Base-by-base conservation (phyloP, 2,797 vertebrate genomes). In the Nannoperca australis region DNA sequence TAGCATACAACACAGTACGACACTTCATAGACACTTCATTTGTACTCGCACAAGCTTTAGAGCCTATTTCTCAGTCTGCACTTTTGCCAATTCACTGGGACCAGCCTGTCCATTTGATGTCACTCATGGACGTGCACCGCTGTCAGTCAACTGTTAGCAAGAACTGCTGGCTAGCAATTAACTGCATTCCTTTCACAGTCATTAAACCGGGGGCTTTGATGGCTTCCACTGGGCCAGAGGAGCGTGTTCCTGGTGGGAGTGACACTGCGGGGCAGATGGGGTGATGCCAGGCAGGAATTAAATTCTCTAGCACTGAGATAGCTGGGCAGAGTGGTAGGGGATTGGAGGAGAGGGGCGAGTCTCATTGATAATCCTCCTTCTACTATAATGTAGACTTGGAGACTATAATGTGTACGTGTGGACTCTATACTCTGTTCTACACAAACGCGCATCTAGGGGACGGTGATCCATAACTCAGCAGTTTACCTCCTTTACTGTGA, bases 151-250 rank as follows among this genome's bases (percentile, higher is more conserved):
- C 67, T 40, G 11, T 58, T 13, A 74, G 70, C 49, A 24, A 51
- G 62, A 83, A 54, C 84, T 45, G 54, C 72, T 75, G 72, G 62
- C 73, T 53, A 61, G 78, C 79, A 88, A 88, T 92, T 88, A 90
- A 75, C 73, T 60, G 73, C 70, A 85, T 85, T 88, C 66, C 54
- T 69, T 73, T 84, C 50, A 30, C 71, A 75, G 81, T 62, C 78
- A 82, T 87, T 87, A 85, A 82, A 82, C 55, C 42, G 0, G 44
- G 3, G 3, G 63, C 76, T 88, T 71, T 87, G 80, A 88, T 76
- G 79, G 70, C 18, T 54, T 67, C 71, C 82, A 64, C 71, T 34
- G 85, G 65, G 66, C 66, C 59, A 24, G 42, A 53, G 51, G 61
- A 76, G 62, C 30, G 1, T 54, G 75, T 70, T 73, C 72, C 73